Evolutionary conservation across 2,888 invertebrate genomes (phyloP), one percentile per base, ranked within the genome.

Genomic region (Andrena camellia): DNA sequence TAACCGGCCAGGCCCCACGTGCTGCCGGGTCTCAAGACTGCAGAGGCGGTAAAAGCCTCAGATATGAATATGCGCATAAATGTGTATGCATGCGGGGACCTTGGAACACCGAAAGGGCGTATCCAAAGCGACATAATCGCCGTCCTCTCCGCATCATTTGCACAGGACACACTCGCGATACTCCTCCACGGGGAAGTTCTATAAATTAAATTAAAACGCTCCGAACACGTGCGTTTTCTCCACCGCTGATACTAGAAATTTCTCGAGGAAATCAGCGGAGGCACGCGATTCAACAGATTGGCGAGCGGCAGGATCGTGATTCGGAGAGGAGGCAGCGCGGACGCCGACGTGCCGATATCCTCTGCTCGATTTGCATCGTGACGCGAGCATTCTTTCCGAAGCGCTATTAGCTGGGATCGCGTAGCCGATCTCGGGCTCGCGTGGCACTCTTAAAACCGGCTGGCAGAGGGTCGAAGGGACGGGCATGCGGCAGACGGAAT

Each of bases 401-500:
- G 60, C 59, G 70, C 48, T 26, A 68, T 78, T 68, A 52, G 42
- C 57, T 23, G 26, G 35, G 59, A 66, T 63, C 68, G 60, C 78
- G 83, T 60, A 83, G 78, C 76, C 72, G 81, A 77, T 78, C 77
- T 73, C 66, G 79, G 75, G 70, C 70, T 79, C 86, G 79, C 76
- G 77, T 69, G 71, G 83, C 84, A 83, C 88, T 88, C 86, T 88
- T 86, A 88, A 88, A 88, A 86, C 67, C 75, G 76, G 63, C 68
- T 76, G 74, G 80, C 59, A 71, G 74, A 74, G 31, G 77, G 71
- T 62, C 69, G 77, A 80, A 75, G 79, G 69, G 79, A 72, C 83
- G 89, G 90, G 23, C 86, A 90, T 89, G 89, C 88, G 81, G 81
- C 78, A 86, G 85, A 84, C 90, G 93, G 91, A 92, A 93, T 93